Percentiles rank a stretch among this genome's conserved stretches.
These are phyloP conservation scores for Tridacna gigas DNA, from an alignment of 2,888 invertebrate species.

Conservation along the genomic window DNA sequence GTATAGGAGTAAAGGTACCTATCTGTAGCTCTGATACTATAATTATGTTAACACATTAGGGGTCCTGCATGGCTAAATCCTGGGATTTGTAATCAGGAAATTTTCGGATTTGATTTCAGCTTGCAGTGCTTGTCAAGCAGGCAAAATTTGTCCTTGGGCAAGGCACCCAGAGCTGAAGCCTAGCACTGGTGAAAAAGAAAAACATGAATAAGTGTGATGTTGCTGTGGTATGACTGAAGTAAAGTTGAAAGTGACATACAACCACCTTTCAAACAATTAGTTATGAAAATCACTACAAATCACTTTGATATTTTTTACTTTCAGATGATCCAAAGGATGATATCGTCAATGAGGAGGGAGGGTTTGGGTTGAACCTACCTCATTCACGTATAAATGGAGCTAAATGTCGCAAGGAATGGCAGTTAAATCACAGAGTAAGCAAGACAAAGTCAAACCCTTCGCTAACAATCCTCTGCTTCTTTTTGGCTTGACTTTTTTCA, in stretches of 20 bases:
- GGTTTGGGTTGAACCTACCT: constrained; percentile 69
- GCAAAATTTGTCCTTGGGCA: background rate
- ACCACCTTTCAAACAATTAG: background rate
- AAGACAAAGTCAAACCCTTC: no score
- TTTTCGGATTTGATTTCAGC: no score
- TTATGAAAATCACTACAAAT: background rate
- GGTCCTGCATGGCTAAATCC: no score
- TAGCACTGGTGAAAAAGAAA: background rate
- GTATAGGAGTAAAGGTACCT: no score
- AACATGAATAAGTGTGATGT: background rate
- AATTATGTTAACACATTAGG: no score
- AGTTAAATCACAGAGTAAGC: constrained; percentile 90
- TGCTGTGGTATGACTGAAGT: background rate
- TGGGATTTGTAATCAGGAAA: no score
- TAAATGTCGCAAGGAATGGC: constrained; percentile 87
- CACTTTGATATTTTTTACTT: constrained; percentile 8
- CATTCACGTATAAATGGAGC: constrained; percentile 44
- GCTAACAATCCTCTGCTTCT: no score
- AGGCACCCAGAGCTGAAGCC: background rate
- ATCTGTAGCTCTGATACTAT: no score
- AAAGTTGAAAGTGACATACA: background rate
- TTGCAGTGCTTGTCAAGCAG: no score
- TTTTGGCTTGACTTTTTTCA: no score
- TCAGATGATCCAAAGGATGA: constrained; percentile 69
- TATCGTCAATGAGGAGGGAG: constrained; percentile 71